phyloP scores from a whole-genome alignment of 2,113 vertebrate species.

The Stigmatopora argus region DNA sequence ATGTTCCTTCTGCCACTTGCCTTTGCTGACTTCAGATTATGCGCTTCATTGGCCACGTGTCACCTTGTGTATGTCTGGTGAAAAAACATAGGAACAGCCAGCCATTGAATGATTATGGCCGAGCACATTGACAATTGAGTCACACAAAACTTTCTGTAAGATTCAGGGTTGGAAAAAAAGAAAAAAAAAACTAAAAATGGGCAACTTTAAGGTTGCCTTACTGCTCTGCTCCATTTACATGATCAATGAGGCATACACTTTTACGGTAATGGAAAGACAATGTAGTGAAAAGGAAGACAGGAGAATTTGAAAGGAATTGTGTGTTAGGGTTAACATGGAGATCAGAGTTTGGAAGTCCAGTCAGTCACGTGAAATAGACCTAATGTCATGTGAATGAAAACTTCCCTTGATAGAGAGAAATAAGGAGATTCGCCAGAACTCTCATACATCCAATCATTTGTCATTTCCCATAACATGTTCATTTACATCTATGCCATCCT shows the following conservation, averaged over 20 bases:
- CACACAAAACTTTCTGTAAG: background rate
- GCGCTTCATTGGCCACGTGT: constrained; percentile 39
- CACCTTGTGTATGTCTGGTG: constrained; percentile 4
- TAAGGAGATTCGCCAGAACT: background rate
- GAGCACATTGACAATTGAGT: constrained; percentile 28
- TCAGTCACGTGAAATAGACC: background rate
- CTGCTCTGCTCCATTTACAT: background rate
- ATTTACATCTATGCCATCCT: too few relatives aligned
- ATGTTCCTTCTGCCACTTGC: constrained; percentile 60
- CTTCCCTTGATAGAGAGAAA: too few relatives aligned
- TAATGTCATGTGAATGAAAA: background rate
- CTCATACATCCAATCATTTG: too few relatives aligned
- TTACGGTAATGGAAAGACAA: background rate
- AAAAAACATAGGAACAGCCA: background rate
- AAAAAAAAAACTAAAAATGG: background rate
- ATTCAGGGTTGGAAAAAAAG: background rate
- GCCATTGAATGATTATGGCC: constrained; percentile 33
- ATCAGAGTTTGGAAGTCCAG: background rate
- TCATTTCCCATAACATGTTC: too few relatives aligned
- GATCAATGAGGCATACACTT: background rate
- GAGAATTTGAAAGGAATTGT: background rate
- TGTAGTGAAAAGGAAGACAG: background rate
- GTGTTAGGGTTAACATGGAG: background rate
- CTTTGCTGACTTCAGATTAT: constrained; percentile 56
- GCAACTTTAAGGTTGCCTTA: background rate